phyloP scores from a whole-genome alignment of 1,140 invertebrate genomes.

The Mamestra configurata region DNA sequence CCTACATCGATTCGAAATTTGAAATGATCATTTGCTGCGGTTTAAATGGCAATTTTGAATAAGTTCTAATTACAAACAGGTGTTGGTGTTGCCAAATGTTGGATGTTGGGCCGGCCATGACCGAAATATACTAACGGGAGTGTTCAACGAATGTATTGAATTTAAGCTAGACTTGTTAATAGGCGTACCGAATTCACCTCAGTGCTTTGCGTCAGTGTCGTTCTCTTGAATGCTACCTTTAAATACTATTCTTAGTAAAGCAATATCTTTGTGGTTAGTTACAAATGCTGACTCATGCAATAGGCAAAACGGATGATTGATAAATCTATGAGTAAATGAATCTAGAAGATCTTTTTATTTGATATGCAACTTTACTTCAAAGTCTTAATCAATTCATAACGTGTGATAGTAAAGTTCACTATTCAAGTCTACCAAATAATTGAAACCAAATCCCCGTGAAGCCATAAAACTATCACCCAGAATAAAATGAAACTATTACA shows the following conservation, averaged over 20 bases:
- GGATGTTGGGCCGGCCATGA: constrained; percentile 35
- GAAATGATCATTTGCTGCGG: constrained; percentile 71
- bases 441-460: constrained; percentile 3
- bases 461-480: constrained; percentile 28
- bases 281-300: too few relatives aligned
- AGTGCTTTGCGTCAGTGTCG: too few relatives aligned
- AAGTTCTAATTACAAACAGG: constrained; percentile 55
- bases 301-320: too few relatives aligned
- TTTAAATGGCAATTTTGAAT: constrained; percentile 57
- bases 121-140: constrained; percentile 16
- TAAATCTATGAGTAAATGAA: too few relatives aligned
- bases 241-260: too few relatives aligned
- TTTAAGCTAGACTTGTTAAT: not conserved
- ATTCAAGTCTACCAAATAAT: not conserved
- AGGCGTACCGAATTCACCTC: not conserved
- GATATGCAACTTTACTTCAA: too few relatives aligned
- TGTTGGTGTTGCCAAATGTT: constrained; percentile 40
- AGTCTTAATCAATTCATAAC: too few relatives aligned
- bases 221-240: too few relatives aligned
- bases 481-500: constrained; percentile 34
- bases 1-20: constrained; percentile 66
- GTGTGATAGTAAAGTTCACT: not conserved
- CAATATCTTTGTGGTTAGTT: too few relatives aligned
- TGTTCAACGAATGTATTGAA: not conserved
- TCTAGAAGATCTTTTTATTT: too few relatives aligned